Conservation (phyloP, 2,888 invertebrate species). For the Eristalinus sepulchralis region DNA sequence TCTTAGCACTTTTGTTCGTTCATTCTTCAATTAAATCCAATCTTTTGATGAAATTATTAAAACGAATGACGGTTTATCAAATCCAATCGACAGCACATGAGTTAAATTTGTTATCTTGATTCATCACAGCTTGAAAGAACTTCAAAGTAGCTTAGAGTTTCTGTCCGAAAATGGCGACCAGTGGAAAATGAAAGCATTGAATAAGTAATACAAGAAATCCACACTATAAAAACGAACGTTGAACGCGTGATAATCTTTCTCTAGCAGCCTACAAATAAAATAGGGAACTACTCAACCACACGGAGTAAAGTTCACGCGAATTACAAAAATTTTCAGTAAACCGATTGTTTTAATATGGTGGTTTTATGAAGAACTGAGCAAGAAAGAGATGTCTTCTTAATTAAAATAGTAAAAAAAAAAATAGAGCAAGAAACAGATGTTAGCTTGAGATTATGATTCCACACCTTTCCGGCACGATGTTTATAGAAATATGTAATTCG, state of each 20-base stretch:
- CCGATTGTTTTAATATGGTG: conserved; percentile 8
- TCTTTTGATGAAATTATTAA: background rate
- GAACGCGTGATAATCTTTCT: background rate
- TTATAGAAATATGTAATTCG: background rate
- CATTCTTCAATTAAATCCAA: background rate
- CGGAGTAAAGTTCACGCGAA: background rate
- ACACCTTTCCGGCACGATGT: conserved; percentile 20
- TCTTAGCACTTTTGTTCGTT: background rate
- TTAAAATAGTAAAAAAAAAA: background rate
- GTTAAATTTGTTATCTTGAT: background rate
- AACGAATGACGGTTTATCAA: background rate
- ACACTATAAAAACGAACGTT: background rate
- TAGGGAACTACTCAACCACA: background rate
- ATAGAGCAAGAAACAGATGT: conserved; percentile 3
- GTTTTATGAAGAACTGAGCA: conserved; percentile 6
- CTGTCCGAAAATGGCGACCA: conserved; percentile 34
- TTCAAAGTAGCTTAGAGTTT: background rate
- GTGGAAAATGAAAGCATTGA: background rate
- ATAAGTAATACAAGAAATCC: background rate
- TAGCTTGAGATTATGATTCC: background rate
- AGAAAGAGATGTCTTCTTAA: background rate
- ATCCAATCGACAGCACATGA: background rate
- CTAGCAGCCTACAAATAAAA: background rate
- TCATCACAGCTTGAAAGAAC: background rate
- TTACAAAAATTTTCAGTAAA: background rate